These are phyloP conservation scores for Trypoxylus dichotomus DNA, from an alignment of 1,140 invertebrate genomes.

Conservation along the genomic window DNA sequence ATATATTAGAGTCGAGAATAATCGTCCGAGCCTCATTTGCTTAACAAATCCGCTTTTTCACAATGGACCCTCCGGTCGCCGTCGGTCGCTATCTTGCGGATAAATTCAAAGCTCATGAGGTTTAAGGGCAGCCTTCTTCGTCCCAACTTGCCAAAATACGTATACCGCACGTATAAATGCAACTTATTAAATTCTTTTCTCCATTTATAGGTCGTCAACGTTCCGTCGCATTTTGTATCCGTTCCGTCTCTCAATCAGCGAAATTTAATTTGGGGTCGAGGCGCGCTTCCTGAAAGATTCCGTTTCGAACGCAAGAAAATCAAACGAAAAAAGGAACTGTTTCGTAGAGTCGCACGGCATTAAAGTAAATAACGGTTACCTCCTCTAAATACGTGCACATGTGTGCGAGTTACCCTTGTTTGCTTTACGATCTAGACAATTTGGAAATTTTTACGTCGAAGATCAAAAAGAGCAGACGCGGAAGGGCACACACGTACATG, in stretches of 20 bases:
- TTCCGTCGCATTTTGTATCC: background rate
- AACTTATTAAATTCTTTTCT: slow-evolving; percentile 13
- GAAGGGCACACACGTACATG: background rate
- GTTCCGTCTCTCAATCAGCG: background rate
- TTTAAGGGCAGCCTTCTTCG: background rate
- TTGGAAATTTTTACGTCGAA: background rate
- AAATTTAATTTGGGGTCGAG: background rate
- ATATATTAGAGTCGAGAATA: slow-evolving; percentile 20
- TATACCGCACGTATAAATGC: background rate
- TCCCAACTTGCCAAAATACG: background rate
- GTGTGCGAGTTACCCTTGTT: background rate
- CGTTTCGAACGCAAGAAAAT: background rate
- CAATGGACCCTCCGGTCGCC: background rate
- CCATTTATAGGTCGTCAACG: background rate
- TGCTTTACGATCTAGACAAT: background rate
- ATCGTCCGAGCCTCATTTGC: slow-evolving; percentile 22
- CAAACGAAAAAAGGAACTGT: background rate
- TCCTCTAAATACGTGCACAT: background rate
- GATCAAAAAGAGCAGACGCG: background rate
- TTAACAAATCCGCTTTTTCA: slow-evolving; percentile 17
- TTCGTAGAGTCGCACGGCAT: background rate
- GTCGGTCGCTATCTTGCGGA: background rate
- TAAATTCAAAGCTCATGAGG: background rate
- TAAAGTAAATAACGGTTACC: background rate
- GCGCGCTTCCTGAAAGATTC: background rate